Percentiles rank a stretch among this genome's conserved stretches.
These are phyloP conservation scores for Drosophila melanosoma DNA, from an alignment of 2,888 invertebrate species.

Conservation along the genomic window DNA sequence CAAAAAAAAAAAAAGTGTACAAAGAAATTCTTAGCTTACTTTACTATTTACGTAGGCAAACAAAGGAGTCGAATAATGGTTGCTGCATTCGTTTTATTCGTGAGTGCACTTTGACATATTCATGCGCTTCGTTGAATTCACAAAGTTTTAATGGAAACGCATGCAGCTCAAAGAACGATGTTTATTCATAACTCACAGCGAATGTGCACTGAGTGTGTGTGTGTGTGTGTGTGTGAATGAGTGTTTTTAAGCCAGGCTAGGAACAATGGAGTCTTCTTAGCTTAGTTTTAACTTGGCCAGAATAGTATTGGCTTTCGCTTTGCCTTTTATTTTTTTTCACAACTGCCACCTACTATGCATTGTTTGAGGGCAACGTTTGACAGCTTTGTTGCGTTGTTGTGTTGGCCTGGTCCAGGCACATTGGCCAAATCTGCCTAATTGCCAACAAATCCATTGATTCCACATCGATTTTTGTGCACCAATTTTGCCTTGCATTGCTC, in stretches of 20 bases:
- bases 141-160: slow-evolving; percentile 71
- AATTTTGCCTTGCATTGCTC: slow-evolving; percentile 26
- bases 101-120: slow-evolving; percentile 79
- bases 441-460: slow-evolving; percentile 43
- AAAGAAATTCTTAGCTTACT: neutral
- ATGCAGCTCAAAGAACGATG: slow-evolving; percentile 41
- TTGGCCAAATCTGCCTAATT: slow-evolving; percentile 40
- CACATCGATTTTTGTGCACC: slow-evolving; percentile 30
- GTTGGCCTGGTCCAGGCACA: neutral
- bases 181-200: slow-evolving; percentile 42
- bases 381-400: slow-evolving; percentile 5
- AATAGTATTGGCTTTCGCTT: slow-evolving; percentile 17
- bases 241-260: slow-evolving; percentile 9
- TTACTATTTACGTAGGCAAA: slow-evolving; percentile 3
- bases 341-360: slow-evolving; percentile 35
- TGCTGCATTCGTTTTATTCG: slow-evolving; percentile 15
- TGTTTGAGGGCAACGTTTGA: slow-evolving; percentile 16
- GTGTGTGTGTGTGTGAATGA: slow-evolving; percentile 14
- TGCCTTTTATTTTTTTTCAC: neutral
- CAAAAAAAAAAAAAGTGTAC: too few relatives aligned
- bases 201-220: slow-evolving; percentile 8
- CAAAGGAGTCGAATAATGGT: neutral
- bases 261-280: slow-evolving; percentile 42
- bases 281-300: slow-evolving; percentile 32
- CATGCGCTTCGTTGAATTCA: slow-evolving; percentile 67